phyloP scores from a whole-genome alignment of 2,888 invertebrate genomes.

The Aspidapion aeneum region DNA sequence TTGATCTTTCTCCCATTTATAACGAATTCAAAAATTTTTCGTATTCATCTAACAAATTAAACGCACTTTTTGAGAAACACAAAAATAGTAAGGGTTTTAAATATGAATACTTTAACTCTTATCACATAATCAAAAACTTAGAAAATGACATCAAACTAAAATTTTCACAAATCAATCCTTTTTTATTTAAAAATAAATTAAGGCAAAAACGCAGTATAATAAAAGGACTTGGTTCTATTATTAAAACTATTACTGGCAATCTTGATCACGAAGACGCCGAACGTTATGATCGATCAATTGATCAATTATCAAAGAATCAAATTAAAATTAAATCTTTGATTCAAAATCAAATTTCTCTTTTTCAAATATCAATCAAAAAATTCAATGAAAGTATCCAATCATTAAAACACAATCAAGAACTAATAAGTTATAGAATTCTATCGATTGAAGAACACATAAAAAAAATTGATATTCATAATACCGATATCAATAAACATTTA shows the following conservation, averaged over 20 bases:
- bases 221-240: not conserved
- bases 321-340: not conserved
- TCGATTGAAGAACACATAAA: not conserved
- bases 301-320: not conserved
- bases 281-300: not conserved
- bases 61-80: not conserved
- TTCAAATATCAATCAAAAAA: not conserved
- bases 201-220: not conserved
- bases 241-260: not conserved
- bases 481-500: no score
- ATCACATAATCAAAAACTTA: not conserved
- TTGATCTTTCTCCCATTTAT: not conserved
- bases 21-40: no score
- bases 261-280: not conserved
- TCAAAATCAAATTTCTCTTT: not conserved
- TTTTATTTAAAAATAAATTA: not conserved
- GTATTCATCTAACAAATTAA: not conserved
- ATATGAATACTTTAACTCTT: not conserved
- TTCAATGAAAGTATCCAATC: not conserved
- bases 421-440: no score
- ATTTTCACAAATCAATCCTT: constrained; percentile 1
- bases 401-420: not conserved
- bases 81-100: not conserved
- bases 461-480: not conserved
- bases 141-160: not conserved